phyloP scores from a whole-genome alignment of 53 echinoderm and acorn worm species.

The Apostichopus leukothele region DNA sequence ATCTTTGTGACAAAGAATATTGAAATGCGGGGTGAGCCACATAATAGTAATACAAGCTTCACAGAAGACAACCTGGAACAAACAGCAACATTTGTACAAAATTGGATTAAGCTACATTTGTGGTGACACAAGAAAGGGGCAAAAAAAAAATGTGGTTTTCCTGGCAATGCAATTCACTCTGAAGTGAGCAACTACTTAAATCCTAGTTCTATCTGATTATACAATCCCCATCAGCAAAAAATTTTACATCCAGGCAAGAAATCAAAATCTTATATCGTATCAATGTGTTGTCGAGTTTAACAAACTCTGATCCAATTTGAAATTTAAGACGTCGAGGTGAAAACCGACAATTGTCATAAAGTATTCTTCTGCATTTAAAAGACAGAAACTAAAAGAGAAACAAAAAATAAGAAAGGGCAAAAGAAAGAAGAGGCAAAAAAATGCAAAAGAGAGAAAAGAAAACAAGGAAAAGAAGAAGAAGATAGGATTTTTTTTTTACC shows the following conservation, averaged over 20 bases:
- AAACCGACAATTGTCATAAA: constrained; percentile 7
- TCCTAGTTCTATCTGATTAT: neutral
- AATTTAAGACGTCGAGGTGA: constrained; percentile 7
- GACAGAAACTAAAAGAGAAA: neutral
- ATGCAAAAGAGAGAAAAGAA: neutral
- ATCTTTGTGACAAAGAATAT: no score
- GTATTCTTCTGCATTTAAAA: neutral
- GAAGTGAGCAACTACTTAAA: neutral
- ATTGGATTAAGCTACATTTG: no score
- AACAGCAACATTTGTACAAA: no score
- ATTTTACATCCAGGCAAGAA: neutral
- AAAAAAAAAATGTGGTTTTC: neutral
- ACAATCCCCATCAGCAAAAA: neutral
- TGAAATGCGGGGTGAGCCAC: no score
- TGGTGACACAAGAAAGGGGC: no score
- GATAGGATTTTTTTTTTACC: neutral
- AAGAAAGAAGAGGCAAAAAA: neutral
- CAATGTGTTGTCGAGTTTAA: neutral
- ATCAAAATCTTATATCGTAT: neutral
- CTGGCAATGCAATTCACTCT: neutral
- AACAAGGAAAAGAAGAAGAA: neutral
- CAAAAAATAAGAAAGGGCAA: neutral
- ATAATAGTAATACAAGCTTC: no score
- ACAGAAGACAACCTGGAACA: no score
- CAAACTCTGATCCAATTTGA: constrained; percentile 11